These are phyloP conservation scores for Lophius piscatorius DNA, from an alignment of 2,113 vertebrate species.

Conservation along the genomic window DNA sequence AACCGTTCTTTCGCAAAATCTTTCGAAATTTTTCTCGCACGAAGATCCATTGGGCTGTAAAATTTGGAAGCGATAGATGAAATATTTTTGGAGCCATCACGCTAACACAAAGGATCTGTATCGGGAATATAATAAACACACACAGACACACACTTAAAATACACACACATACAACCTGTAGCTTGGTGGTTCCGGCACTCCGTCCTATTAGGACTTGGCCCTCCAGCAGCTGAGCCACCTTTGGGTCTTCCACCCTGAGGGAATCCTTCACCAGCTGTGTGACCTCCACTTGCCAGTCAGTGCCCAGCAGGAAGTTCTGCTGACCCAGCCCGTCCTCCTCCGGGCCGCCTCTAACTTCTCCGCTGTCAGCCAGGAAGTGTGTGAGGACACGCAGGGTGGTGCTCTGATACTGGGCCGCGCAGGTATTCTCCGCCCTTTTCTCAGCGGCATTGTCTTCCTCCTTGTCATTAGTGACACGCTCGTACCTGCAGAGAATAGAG, in stretches of 20 bases:
- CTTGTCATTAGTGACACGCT: slow-evolving; percentile 81
- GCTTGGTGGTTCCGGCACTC: slow-evolving; percentile 87
- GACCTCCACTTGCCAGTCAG: slow-evolving; percentile 93
- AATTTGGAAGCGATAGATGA: too few species aligned
- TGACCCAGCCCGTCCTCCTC: slow-evolving; percentile 53
- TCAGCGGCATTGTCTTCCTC: slow-evolving; percentile 79
- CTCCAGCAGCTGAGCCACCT: slow-evolving; percentile 83
- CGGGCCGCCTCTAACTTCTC: slow-evolving; percentile 33
- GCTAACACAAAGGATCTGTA: too few species aligned
- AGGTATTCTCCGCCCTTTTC: slow-evolving; percentile 81
- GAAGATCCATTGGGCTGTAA: too few species aligned
- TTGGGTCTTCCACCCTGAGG: slow-evolving; percentile 86
- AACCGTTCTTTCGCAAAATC: too few species aligned
- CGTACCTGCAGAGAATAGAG: slow-evolving; percentile 60
- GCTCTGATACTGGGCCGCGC: slow-evolving; percentile 91
- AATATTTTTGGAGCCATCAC: too few species aligned
- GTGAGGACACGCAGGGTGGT: slow-evolving; percentile 90
- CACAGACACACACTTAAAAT: not conserved
- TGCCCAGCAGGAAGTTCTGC: slow-evolving; percentile 84
- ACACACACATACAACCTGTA: slow-evolving; percentile 83
- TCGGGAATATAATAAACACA: slow-evolving; percentile 3
- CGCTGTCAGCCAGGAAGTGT: slow-evolving; percentile 86
- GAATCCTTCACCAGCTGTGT: slow-evolving; percentile 89
- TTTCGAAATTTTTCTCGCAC: too few species aligned
- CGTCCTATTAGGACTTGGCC: slow-evolving; percentile 85